phyloP scores from a whole-genome alignment of 2,888 invertebrate genomes.

The Anagyrus pseudococci region DNA sequence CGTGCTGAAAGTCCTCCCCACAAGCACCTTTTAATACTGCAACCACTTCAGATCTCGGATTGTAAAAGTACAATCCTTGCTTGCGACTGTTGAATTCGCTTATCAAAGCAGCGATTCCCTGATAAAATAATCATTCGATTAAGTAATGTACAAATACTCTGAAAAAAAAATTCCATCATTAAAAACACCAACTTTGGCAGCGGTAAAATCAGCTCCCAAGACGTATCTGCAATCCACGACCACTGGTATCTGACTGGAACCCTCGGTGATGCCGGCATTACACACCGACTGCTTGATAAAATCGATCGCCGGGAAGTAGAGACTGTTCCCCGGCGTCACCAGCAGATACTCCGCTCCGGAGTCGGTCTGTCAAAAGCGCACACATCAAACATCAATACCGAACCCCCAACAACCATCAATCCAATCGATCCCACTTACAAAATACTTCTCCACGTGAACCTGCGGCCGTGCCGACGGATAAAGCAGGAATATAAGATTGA shows the following conservation, averaged over 20 bases:
- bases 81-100: conserved; percentile 75
- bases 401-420: too few relatives aligned
- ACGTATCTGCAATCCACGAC: conserved; percentile 84
- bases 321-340: conserved; percentile 80
- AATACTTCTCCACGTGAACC: conserved; percentile 74
- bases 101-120: conserved; percentile 80
- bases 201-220: conserved; percentile 84
- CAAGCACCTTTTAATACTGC: conserved; percentile 74
- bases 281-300: conserved; percentile 82
- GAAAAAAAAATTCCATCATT: too few relatives aligned
- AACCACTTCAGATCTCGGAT: conserved; percentile 72
- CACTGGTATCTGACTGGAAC: conserved; percentile 76
- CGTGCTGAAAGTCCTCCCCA: conserved; percentile 69
- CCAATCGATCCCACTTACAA: conserved; percentile 66
- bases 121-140: not conserved
- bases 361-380: conserved; percentile 64
- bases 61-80: conserved; percentile 75
- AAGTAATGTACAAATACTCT: not conserved
- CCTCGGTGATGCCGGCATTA: conserved; percentile 74
- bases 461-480: conserved; percentile 84
- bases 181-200: conserved; percentile 71
- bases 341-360: conserved; percentile 76
- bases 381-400: not conserved
- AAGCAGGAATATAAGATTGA: conserved; percentile 78
- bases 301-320: conserved; percentile 85